Base-by-base conservation (phyloP, 2,888 invertebrate species). In the Heliconius cydno region DNA sequence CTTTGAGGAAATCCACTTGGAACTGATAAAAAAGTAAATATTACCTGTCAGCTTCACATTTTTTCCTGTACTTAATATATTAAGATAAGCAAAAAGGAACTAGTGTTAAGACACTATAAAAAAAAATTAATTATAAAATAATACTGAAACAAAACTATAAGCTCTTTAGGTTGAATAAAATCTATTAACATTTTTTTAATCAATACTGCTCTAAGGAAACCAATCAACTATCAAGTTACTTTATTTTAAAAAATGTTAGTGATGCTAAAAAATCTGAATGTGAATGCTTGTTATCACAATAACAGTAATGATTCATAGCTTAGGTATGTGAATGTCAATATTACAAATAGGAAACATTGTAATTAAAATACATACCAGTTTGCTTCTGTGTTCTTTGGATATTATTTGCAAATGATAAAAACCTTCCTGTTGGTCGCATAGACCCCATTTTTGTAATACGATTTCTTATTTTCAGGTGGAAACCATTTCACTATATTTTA, bases 1-100 rank as follows among this genome's bases (percentile, higher is more conserved):
- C 97, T 97, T 94, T 97, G 97, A 68, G 96, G 96, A 88, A 97
- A 96, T 84, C 96, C 96, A 88, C 94, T 96, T 87, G 92, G 89
- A 84, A 95, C 95, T 95, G 84, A 19, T 79, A 63, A 79, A 52
- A 60, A 63, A 75, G 71, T 74, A 76, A 52, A 63, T 41, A 72
- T 57, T 10, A 52, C 25, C 5, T 72, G n/a, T 60, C 60, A 60
- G n/a, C 60, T 60, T 22, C 60, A 30, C n/a, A 60, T n/a, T n/a
- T 1, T 52, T n/a, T n/a, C 52, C 52, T n/a, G n/a, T 60, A n/a
- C 19, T 19, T 52, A 22, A 52, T 52, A 22, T 22, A 52, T 52
- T 22, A 52, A 52, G 22, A 7, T 52, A 22, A 9, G 22, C 22
- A 52, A 52, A 22, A 52, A 52, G 2, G 52, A 52, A 7, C 52